Percentiles rank a stretch among this genome's conserved stretches.
Conservation (phyloP, 2,113 vertebrate species). For the Nanger granti region DNA sequence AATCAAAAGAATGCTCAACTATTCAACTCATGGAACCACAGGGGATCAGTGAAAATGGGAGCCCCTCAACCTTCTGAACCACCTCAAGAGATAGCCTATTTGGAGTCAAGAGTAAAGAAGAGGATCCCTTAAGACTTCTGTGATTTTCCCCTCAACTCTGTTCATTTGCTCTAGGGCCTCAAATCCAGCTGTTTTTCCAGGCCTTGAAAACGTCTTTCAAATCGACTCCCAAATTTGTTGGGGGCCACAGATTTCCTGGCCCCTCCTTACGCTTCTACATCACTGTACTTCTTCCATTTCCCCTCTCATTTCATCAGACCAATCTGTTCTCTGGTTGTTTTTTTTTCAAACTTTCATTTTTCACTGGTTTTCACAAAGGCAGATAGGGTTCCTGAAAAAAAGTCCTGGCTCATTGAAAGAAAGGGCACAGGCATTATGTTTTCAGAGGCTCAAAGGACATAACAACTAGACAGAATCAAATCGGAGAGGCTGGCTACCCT, state of each 20-base stretch:
- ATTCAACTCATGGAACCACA: not conserved
- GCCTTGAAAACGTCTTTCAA: not conserved
- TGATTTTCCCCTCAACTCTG: not conserved
- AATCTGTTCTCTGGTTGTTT: not conserved
- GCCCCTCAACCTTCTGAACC: not conserved
- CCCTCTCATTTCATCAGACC: not conserved
- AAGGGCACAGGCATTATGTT: not conserved
- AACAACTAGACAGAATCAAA: not conserved
- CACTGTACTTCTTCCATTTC: not conserved
- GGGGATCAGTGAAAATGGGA: not conserved
- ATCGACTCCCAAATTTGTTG: not conserved
- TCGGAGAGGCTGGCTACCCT: not conserved
- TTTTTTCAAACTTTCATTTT: constrained; percentile 1
- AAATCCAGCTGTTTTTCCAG: not conserved
- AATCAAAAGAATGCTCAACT: not conserved
- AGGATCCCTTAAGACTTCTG: not conserved
- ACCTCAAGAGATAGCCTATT: not conserved
- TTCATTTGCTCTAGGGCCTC: not conserved
- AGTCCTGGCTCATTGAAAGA: not conserved
- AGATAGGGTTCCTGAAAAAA: not conserved
- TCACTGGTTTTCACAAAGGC: constrained; percentile 21
- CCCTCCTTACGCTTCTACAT: not conserved
- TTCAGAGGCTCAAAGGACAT: not conserved
- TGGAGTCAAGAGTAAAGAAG: not conserved
- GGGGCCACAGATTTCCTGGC: not conserved